phyloP scores from a whole-genome alignment of 2,113 vertebrate species.

The Anser brachyrhynchus region DNA sequence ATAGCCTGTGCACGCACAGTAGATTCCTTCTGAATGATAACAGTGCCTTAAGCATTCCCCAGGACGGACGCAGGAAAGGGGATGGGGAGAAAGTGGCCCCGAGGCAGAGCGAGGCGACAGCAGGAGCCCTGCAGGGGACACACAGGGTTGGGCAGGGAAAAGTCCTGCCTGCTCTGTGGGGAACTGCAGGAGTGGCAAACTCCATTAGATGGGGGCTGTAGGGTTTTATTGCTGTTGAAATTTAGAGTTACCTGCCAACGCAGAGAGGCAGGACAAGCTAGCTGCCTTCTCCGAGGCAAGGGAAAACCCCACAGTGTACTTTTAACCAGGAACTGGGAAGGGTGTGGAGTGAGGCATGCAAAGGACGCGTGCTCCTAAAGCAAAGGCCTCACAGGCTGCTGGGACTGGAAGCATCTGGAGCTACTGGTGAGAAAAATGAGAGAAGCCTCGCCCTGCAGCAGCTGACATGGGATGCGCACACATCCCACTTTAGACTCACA shows the following conservation, averaged over 20 bases:
- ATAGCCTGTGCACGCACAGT: slow-evolving; percentile 23
- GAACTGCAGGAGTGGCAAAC: not conserved
- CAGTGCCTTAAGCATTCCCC: slow-evolving; percentile 44
- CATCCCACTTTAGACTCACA: not conserved
- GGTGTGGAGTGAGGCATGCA: not conserved
- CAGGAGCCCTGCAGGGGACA: not conserved
- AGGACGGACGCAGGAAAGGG: not conserved
- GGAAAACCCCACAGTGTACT: not conserved
- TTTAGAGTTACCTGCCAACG: not conserved
- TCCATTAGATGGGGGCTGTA: not conserved
- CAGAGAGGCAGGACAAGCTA: not conserved
- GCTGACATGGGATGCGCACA: not conserved
- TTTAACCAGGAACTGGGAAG: not conserved
- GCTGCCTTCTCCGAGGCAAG: not conserved
- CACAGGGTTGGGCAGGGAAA: not conserved
- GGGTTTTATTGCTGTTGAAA: not conserved
- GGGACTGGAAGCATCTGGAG: not conserved
- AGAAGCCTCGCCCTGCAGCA: not conserved
- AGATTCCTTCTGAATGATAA: slow-evolving; percentile 68
- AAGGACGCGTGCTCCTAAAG: not conserved
- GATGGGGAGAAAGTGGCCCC: not conserved
- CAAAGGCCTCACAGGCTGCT: not conserved
- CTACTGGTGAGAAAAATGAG: not conserved
- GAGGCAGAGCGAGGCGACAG: slow-evolving; percentile 41
- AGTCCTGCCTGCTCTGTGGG: not conserved